Conservation (phyloP, 2,113 vertebrate genomes). For the Cardinalis cardinalis region DNA sequence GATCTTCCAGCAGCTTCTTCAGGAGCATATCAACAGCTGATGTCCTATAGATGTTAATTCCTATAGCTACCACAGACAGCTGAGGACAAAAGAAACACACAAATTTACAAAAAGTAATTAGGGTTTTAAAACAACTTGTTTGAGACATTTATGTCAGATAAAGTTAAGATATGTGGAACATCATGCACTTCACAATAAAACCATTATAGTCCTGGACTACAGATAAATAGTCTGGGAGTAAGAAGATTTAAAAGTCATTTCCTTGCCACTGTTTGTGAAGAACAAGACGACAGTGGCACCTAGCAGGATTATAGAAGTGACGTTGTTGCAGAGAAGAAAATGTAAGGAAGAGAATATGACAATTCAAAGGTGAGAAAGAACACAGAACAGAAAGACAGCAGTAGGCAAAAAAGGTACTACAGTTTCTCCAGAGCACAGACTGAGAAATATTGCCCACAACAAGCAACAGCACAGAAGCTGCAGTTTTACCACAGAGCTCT, state of each 20-base stretch:
- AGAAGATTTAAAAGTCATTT: background rate
- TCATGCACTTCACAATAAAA: background rate
- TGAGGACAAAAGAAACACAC: slow-evolving; percentile 45
- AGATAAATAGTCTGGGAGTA: background rate
- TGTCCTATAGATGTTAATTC: slow-evolving; percentile 85
- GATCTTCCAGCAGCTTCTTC: slow-evolving; percentile 83
- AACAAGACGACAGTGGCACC: background rate
- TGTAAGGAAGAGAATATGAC: background rate
- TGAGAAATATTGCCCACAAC: background rate
- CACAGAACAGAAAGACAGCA: background rate
- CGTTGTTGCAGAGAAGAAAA: background rate
- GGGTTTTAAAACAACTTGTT: background rate
- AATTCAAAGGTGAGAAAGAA: background rate
- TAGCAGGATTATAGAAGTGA: background rate
- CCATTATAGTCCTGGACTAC: background rate
- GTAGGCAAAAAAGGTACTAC: background rate
- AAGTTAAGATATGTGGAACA: background rate
- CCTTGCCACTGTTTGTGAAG: background rate
- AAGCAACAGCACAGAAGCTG: background rate
- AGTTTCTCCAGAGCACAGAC: background rate
- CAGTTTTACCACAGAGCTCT: background rate
- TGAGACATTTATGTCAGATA: background rate
- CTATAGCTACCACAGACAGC: slow-evolving; percentile 86
- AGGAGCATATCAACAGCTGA: slow-evolving; percentile 78
- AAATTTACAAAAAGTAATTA: background rate